Evolutionary conservation across 2,888 invertebrate genomes (phyloP), one percentile per base, ranked within the genome.

Genomic region (Minunthozetes semirufus): DNA sequence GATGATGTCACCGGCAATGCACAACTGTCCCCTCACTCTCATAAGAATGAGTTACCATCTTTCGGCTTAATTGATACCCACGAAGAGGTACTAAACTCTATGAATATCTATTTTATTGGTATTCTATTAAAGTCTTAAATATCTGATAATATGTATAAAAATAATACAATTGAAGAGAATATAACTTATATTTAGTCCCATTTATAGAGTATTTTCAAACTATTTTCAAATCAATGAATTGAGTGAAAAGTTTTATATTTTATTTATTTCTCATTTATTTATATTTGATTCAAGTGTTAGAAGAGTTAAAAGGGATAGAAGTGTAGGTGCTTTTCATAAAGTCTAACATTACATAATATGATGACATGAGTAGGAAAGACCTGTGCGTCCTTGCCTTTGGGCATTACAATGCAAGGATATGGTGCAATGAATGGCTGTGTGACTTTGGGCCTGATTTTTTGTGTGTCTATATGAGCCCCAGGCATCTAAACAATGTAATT

Each of bases 371-470:
- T 56, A 33, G 29, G 38, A 63, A 63, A 63, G 63, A 63, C 63
- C 33, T 63, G n/a, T 11, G 27, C 63, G 63, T 63, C 63, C 63
- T 63, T 63, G 63, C 63, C 63, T 63, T 63, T 63, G 63, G 63
- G 63, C 63, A 63, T 63, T n/a, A 19, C 63, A 63, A 63, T 33
- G 63, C 63, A 63, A 63, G 63, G 63, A 63, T 56, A 56, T 63
- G 63, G 63, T 63, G 19, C 19, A 63, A 33, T 63, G 63, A 27
- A 17, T 33, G 63, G 17, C 63, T 27, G 9, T 63, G 33, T 63
- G 63, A 63, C 63, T 63, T 63, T 63, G n/a, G 63, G 63, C 63
- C 63, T 33, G 33, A 33, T 63, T 63, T 63, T 63, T 63, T 63
- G 63, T 63, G 17, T 63, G 63, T 27, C 63, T 63, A 63, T 63